Conservation (phyloP, 2,888 invertebrate genomes). For the Matsumyia berberina region DNA sequence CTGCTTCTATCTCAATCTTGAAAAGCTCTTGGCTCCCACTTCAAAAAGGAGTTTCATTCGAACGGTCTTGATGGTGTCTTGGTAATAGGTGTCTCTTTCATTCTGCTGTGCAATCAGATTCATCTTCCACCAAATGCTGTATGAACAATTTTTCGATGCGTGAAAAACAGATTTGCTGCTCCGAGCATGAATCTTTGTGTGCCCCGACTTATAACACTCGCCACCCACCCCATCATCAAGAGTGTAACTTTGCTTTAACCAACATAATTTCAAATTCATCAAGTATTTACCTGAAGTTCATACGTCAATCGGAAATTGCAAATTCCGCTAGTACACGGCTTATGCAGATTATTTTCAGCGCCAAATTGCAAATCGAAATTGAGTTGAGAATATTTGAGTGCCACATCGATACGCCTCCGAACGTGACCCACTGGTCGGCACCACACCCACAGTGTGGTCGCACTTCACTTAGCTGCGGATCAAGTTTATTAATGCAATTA, state of each 20-base stretch:
- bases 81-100: too few species aligned
- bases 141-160: too few species aligned
- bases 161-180: too few species aligned
- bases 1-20: too few species aligned
- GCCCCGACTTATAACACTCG: too few species aligned
- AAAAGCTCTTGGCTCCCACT: too few species aligned
- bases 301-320: slow-evolving; percentile 10
- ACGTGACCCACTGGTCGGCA: slow-evolving; percentile 44
- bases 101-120: too few species aligned
- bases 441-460: slow-evolving; percentile 51
- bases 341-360: slow-evolving; percentile 44
- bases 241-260: background rate
- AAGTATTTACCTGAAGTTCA: background rate
- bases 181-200: too few species aligned
- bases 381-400: slow-evolving; percentile 60
- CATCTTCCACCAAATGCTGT: too few species aligned
- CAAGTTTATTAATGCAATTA: slow-evolving; percentile 75
- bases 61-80: too few species aligned
- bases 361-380: slow-evolving; percentile 58
- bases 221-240: background rate
- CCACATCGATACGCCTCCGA: slow-evolving; percentile 35
- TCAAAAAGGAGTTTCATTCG: too few species aligned
- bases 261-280: background rate
- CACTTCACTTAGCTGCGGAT: slow-evolving; percentile 62
- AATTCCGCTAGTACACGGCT: slow-evolving; percentile 14